Evolutionary conservation across 1,140 invertebrate genomes (phyloP).

Genomic region (Radopholus similis): DNA sequence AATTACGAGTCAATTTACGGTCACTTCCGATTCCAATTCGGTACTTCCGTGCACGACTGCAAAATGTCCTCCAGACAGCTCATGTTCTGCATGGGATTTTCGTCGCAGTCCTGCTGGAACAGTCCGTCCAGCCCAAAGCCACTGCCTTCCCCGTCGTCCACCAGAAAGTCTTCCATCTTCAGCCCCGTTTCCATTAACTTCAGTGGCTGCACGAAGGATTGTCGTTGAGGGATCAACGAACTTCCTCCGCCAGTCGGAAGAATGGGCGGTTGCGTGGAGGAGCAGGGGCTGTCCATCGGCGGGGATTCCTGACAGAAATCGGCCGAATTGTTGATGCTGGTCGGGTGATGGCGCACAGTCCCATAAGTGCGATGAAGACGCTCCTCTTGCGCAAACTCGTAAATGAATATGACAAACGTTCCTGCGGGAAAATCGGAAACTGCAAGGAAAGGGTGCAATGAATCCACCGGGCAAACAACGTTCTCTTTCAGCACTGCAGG

Average conservation of each 20-base stretch:
- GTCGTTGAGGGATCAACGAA: slow-evolving; percentile 5
- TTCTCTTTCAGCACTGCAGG: slow-evolving; percentile 21
- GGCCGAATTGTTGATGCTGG: not conserved
- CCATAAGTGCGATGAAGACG: slow-evolving; percentile 13
- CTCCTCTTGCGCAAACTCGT: slow-evolving; percentile 23
- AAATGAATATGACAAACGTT: slow-evolving; percentile 30
- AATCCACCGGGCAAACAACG: slow-evolving; percentile 19
- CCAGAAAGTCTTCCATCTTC: slow-evolving; percentile 11
- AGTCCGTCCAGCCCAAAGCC: not conserved
- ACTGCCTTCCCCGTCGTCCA: not conserved
- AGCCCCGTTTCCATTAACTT: not conserved
- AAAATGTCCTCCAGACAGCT: slow-evolving; percentile 19
- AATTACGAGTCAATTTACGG: no score
- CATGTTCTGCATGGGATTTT: not conserved
- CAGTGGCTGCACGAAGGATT: not conserved
- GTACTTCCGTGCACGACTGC: slow-evolving; percentile 5
- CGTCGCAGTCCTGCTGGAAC: slow-evolving; percentile 1
- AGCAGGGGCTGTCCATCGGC: no score
- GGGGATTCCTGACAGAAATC: not conserved
- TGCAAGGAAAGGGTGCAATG: not conserved
- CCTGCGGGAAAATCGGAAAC: slow-evolving; percentile 3
- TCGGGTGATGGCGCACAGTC: not conserved
- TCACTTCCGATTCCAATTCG: no score
- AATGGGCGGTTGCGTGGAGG: not conserved
- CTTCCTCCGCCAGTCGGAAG: no score